These are phyloP conservation scores for Philopedon plagiatum DNA, from an alignment of 2,888 invertebrate species.

Conservation along the genomic window DNA sequence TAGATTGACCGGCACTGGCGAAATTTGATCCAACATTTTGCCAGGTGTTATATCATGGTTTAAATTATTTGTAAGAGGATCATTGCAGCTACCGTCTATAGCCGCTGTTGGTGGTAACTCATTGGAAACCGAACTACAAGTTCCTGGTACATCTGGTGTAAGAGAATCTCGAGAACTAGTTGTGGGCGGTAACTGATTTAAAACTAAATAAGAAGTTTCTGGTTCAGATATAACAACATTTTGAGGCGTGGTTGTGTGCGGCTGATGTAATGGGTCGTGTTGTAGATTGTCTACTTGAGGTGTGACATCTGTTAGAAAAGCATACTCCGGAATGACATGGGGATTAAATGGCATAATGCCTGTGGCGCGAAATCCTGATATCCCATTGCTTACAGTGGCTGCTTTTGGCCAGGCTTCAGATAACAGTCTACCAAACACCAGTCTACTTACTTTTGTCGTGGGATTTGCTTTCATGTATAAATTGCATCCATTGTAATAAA, in stretches of 20 bases:
- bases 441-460: slow-evolving; percentile 23
- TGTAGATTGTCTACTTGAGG: background rate
- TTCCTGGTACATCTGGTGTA: too few species aligned
- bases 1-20: slow-evolving; percentile 17
- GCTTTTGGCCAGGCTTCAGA: slow-evolving; percentile 23
- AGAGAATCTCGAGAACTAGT: too few species aligned
- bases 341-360: slow-evolving; percentile 12
- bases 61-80: too few species aligned
- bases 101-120: too few species aligned
- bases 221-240: too few species aligned
- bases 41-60: background rate
- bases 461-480: slow-evolving; percentile 33
- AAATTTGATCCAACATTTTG: slow-evolving; percentile 11
- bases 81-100: too few species aligned
- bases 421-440: slow-evolving; percentile 34
- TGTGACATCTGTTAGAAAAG: background rate
- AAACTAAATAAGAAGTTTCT: too few species aligned
- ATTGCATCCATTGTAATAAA: slow-evolving; percentile 47
- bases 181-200: too few species aligned
- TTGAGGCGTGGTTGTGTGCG: too few species aligned
- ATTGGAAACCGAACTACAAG: too few species aligned
- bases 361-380: slow-evolving; percentile 14
- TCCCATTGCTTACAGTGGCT: slow-evolving; percentile 22
- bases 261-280: too few species aligned
- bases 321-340: slow-evolving; percentile 14